Percentiles rank a stretch among this genome's conserved stretches.
phyloP scores from a whole-genome alignment of 2,113 vertebrate species.

The Psilopogon haemacephalus region DNA sequence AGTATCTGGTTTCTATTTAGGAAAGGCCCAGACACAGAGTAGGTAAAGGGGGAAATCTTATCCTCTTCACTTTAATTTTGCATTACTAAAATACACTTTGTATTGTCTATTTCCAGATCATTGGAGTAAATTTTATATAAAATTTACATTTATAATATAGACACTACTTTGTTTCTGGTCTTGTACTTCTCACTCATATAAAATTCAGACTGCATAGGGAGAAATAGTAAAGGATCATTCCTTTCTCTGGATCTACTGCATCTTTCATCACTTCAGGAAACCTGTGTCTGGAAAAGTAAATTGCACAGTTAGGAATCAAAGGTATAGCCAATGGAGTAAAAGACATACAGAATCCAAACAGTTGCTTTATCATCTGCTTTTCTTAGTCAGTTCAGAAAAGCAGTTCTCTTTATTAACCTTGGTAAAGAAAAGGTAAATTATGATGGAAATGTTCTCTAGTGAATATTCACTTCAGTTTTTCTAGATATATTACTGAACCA shows the following conservation, averaged over 20 bases:
- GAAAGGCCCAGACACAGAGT: not conserved
- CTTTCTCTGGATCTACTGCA: not conserved
- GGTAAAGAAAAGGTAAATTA: not conserved
- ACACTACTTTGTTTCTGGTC: not conserved
- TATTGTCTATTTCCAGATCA: not conserved
- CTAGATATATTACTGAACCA: not conserved
- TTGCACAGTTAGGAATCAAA: constrained; percentile 8
- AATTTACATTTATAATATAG: constrained; percentile 32
- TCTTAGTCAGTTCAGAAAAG: not conserved
- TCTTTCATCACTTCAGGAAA: not conserved
- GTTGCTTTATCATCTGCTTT: not conserved
- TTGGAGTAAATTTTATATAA: constrained; percentile 6
- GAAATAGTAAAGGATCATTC: not conserved
- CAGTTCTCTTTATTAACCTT: not conserved
- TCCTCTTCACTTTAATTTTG: not conserved
- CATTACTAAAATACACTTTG: not conserved
- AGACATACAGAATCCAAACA: not conserved
- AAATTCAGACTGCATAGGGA: constrained; percentile 23
- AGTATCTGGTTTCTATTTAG: not conserved
- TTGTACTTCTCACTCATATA: not conserved
- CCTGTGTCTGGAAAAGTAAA: not conserved
- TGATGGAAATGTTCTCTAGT: not conserved
- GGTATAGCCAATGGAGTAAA: not conserved
- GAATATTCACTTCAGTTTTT: not conserved
- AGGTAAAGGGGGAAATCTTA: not conserved